Conservation (phyloP, 2,797 vertebrate genomes). For the Spondyliosoma cantharus region DNA sequence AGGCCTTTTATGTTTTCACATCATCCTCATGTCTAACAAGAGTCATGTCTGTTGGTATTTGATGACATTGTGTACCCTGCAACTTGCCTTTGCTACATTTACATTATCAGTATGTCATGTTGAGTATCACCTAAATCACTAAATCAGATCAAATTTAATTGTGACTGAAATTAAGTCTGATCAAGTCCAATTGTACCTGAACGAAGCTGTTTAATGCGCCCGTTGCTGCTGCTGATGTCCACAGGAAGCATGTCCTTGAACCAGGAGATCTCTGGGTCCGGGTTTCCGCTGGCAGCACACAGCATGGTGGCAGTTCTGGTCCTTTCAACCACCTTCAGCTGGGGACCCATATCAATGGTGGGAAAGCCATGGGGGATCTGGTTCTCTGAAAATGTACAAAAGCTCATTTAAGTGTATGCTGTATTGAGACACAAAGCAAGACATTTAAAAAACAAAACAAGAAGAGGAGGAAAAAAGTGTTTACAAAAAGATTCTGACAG, state of each 20-base stretch:
- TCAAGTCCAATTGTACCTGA: slow-evolving; percentile 87
- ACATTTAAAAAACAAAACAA: background rate
- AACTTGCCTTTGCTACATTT: slow-evolving; percentile 21
- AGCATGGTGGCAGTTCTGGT: slow-evolving; percentile 96
- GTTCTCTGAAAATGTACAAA: slow-evolving; percentile 85
- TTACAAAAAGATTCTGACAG: slow-evolving; percentile 42
- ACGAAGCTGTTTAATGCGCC: slow-evolving; percentile 96
- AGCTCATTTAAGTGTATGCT: slow-evolving; percentile 8
- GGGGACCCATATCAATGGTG: slow-evolving; percentile 96
- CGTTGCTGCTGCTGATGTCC: slow-evolving; percentile 92
- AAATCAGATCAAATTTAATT: background rate
- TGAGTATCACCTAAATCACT: slow-evolving; percentile 12
- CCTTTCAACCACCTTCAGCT: slow-evolving; percentile 96
- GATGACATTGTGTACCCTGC: slow-evolving; percentile 4
- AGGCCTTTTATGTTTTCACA: slow-evolving; percentile 53
- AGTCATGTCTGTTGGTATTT: slow-evolving; percentile 29
- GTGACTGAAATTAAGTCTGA: slow-evolving; percentile 77
- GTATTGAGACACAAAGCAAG: background rate
- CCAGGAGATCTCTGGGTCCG: slow-evolving; percentile 97
- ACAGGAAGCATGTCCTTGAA: slow-evolving; percentile 98
- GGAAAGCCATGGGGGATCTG: slow-evolving; percentile 95
- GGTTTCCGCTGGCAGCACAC: slow-evolving; percentile 95
- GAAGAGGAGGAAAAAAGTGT: slow-evolving; percentile 5
- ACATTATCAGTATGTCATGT: slow-evolving; percentile 28
- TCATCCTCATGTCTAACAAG: slow-evolving; percentile 39